Conservation (phyloP, 2,888 invertebrate genomes). For the Eurois occulta region DNA sequence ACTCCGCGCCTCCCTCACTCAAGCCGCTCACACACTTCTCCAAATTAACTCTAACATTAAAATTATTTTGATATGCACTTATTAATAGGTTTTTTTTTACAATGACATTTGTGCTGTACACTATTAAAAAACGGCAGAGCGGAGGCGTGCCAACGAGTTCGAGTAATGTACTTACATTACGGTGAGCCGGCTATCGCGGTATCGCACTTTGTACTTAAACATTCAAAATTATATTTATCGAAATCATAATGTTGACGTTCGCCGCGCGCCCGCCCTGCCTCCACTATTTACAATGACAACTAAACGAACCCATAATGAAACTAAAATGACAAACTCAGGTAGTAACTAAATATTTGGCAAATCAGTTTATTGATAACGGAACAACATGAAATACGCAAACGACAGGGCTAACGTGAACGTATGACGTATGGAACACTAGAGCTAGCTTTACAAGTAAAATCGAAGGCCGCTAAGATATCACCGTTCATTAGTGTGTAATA, state of each 20-base stretch:
- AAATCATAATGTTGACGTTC: conserved; percentile 71
- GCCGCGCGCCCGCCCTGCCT: conserved; percentile 74
- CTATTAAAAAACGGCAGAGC: conserved; percentile 75
- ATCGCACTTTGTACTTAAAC: conserved; percentile 81
- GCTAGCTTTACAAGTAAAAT: conserved; percentile 90
- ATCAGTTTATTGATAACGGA: conserved; percentile 76
- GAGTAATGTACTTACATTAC: conserved; percentile 72
- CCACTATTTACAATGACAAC: conserved; percentile 85
- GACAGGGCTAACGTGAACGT: conserved; percentile 75
- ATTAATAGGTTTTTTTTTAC: conserved; percentile 85
- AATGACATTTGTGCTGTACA: conserved; percentile 89
- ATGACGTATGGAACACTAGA: conserved; percentile 82
- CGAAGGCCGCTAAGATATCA: conserved; percentile 91
- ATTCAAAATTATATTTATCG: conserved; percentile 70
- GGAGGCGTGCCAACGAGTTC: conserved; percentile 70
- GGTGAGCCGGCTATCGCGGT: conserved; percentile 70
- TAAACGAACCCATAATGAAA: conserved; percentile 79
- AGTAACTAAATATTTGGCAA: conserved; percentile 88
- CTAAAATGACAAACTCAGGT: conserved; percentile 77
- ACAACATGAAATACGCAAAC: conserved; percentile 77
- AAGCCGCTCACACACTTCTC: conserved; percentile 76
- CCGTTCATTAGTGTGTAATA: conserved; percentile 88
- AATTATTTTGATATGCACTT: conserved; percentile 90
- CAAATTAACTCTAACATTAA: conserved; percentile 87
- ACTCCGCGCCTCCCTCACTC: conserved; percentile 70